These are phyloP conservation scores for Grammomys dolichurus DNA, from an alignment of 2,113 vertebrate genomes.

Conservation along the genomic window DNA sequence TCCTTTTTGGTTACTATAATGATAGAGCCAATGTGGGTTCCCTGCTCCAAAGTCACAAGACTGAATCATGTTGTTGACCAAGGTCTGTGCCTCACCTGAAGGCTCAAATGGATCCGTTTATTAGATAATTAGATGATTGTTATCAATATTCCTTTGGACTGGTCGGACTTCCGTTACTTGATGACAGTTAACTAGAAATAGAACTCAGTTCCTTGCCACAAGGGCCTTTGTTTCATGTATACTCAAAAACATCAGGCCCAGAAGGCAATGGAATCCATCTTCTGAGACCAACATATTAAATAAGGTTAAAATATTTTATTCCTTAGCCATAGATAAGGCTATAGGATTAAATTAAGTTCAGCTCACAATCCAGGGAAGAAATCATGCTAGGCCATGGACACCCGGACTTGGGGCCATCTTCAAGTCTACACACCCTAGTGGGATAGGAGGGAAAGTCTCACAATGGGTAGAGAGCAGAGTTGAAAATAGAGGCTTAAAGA, in stretches of 20 bases:
- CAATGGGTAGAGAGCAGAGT: background rate
- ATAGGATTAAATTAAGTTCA: slow-evolving; percentile 32
- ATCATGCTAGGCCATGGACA: background rate
- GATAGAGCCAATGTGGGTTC: background rate
- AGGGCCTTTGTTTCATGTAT: background rate
- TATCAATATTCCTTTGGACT: background rate
- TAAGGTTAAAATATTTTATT: slow-evolving; percentile 8
- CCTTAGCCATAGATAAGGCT: background rate
- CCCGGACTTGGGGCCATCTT: background rate
- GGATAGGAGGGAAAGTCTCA: background rate
- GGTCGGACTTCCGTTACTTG: background rate
- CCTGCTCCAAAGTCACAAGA: background rate
- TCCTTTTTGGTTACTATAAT: background rate
- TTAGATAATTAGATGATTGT: background rate
- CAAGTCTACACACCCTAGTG: background rate
- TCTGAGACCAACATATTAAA: background rate
- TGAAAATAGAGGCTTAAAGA: background rate
- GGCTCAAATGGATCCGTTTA: background rate
- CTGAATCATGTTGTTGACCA: background rate
- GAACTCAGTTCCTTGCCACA: background rate
- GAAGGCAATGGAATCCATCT: background rate
- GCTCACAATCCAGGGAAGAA: background rate
- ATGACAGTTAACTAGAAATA: background rate
- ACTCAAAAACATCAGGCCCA: slow-evolving; percentile 20
- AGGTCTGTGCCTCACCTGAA: slow-evolving; percentile 27